These are phyloP conservation scores for Gnathonemus longibarbis DNA, from an alignment of 2,113 vertebrate species.

Conservation along the genomic window DNA sequence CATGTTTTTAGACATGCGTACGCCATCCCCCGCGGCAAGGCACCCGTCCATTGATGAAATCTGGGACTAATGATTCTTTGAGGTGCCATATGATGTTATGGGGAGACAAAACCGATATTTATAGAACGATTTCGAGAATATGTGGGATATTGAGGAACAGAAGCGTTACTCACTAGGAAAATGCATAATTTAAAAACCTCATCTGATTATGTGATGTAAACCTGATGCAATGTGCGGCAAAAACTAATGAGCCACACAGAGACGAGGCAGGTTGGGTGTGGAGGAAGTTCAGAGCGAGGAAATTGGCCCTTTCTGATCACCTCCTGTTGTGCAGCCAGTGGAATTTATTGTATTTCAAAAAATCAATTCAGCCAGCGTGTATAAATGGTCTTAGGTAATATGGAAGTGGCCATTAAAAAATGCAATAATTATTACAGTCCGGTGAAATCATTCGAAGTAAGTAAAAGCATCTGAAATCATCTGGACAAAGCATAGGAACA, in stretches of 20 bases:
- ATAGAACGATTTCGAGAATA: neutral
- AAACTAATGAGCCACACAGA: constrained; percentile 1
- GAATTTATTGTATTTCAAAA: neutral
- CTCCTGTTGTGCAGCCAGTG: neutral
- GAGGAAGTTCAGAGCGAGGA: neutral
- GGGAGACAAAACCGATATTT: neutral
- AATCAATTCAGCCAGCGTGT: neutral
- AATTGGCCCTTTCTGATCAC: neutral
- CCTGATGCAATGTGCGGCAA: constrained; percentile 43
- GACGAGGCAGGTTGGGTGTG: neutral
- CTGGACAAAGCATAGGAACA: neutral
- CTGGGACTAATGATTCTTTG: constrained; percentile 24
- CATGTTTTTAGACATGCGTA: constrained; percentile 28
- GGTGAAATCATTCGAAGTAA: neutral
- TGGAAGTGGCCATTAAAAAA: constrained; percentile 2
- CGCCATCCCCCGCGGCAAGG: constrained; percentile 22
- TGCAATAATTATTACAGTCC: neutral
- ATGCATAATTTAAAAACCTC: constrained; percentile 33
- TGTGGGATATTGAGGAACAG: constrained; percentile 13
- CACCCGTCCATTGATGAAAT: constrained; percentile 1
- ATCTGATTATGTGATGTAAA: constrained; percentile 33
- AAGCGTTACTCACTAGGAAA: constrained; percentile 24
- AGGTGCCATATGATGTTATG: constrained; percentile 24
- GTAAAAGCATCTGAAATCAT: neutral
- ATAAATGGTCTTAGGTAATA: neutral